phyloP scores from a whole-genome alignment of 2,113 vertebrate genomes.

The Macrotus californicus region DNA sequence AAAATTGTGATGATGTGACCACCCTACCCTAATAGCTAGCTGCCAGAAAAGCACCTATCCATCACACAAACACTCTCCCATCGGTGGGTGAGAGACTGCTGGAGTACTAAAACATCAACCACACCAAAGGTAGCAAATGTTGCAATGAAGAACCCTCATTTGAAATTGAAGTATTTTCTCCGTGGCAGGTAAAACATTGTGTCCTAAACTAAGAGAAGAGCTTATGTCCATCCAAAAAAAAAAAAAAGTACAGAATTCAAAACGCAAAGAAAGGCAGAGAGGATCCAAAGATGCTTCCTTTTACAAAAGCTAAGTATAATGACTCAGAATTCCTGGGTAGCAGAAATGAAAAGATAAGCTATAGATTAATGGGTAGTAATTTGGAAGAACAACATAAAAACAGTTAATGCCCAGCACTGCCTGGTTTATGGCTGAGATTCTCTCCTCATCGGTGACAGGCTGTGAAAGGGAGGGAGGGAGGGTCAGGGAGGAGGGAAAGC shows the following conservation, averaged over 20 bases:
- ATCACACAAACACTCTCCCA: background rate
- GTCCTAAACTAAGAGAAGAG: background rate
- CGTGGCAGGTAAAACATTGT: background rate
- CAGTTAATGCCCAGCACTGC: background rate
- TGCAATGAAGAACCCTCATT: background rate
- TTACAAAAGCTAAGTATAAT: background rate
- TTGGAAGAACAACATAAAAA: background rate
- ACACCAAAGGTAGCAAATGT: background rate
- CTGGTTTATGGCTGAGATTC: background rate
- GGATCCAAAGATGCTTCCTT: background rate
- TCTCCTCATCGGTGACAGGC: background rate
- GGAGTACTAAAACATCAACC: background rate
- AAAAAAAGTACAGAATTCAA: background rate
- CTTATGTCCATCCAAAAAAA: background rate
- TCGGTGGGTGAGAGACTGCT: background rate
- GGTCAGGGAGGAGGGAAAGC: background rate
- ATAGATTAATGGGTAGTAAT: background rate
- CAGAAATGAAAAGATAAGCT: background rate
- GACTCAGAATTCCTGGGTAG: background rate
- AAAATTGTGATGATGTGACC: background rate
- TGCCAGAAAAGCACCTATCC: background rate
- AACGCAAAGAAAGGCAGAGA: background rate
- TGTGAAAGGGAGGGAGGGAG: background rate
- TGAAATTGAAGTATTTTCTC: background rate
- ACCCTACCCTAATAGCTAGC: background rate